phyloP scores from a whole-genome alignment of 2,888 invertebrate genomes.

The Agonopterix arenella region DNA sequence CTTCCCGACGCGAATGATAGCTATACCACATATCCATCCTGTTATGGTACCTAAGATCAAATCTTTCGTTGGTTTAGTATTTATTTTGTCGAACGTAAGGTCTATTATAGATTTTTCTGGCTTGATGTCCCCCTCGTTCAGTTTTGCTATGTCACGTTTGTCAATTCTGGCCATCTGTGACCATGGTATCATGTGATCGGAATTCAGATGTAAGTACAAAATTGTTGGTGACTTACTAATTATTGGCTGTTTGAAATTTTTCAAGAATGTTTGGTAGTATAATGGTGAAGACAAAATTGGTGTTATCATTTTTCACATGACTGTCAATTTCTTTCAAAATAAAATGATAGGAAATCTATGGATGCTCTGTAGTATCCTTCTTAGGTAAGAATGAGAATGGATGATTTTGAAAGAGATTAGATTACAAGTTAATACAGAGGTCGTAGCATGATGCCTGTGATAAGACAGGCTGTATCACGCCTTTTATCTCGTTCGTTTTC shows the following conservation, averaged over 20 bases:
- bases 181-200: constrained; percentile 20
- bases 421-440: no score
- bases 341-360: no score
- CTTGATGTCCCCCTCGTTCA: constrained; percentile 24
- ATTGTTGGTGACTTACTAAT: constrained; percentile 6
- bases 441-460: no score
- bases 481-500: no score
- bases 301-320: not conserved
- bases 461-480: no score
- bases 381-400: no score
- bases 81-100: constrained; percentile 33
- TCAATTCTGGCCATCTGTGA: constrained; percentile 49
- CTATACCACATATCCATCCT: constrained; percentile 83
- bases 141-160: constrained; percentile 28
- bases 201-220: constrained; percentile 7
- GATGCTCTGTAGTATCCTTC: no score
- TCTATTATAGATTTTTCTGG: constrained; percentile 34
- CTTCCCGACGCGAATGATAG: constrained; percentile 90
- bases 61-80: constrained; percentile 39
- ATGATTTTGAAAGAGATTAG: no score
- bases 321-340: no score
- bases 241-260: not conserved
- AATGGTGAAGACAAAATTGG: not conserved
- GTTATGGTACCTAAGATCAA: constrained; percentile 45
- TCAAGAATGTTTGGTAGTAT: not conserved